phyloP scores from a whole-genome alignment of 2,113 vertebrate genomes.

The Microcebus lehilahytsara region DNA sequence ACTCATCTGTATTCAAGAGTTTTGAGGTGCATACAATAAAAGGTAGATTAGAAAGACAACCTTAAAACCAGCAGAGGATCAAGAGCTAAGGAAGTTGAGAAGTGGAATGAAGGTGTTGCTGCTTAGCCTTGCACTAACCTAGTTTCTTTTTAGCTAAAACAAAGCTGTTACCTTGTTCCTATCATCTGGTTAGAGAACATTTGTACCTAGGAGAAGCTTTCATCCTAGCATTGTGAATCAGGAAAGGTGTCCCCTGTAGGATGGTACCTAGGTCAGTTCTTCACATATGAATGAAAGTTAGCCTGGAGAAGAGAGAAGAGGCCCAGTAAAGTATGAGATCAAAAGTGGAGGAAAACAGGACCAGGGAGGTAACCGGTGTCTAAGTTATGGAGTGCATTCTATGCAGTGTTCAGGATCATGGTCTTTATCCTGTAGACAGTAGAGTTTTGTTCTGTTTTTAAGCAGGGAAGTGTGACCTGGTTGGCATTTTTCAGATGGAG shows the following conservation, averaged over 20 bases:
- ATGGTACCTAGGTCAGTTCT: not conserved
- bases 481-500: not conserved
- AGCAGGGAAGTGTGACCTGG: not conserved
- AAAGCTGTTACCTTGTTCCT: not conserved
- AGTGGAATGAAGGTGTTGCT: not conserved
- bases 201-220: not conserved
- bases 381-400: not conserved
- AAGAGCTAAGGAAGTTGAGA: slow-evolving; percentile 23
- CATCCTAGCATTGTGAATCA: not conserved
- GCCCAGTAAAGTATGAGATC: not conserved
- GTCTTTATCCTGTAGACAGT: not conserved
- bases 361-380: not conserved
- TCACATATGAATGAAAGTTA: not conserved
- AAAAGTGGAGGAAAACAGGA: not conserved
- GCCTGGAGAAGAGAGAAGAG: not conserved
- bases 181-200: not conserved
- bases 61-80: not conserved
- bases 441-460: not conserved
- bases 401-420: not conserved
- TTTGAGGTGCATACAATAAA: not conserved
- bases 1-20: not conserved
- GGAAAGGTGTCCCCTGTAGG: not conserved
- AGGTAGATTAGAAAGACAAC: not conserved
- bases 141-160: not conserved
- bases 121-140: not conserved